Percentiles rank a stretch among this genome's conserved stretches.
Conservation (phyloP, 2,888 invertebrate species). For the Drosophila cognata region DNA sequence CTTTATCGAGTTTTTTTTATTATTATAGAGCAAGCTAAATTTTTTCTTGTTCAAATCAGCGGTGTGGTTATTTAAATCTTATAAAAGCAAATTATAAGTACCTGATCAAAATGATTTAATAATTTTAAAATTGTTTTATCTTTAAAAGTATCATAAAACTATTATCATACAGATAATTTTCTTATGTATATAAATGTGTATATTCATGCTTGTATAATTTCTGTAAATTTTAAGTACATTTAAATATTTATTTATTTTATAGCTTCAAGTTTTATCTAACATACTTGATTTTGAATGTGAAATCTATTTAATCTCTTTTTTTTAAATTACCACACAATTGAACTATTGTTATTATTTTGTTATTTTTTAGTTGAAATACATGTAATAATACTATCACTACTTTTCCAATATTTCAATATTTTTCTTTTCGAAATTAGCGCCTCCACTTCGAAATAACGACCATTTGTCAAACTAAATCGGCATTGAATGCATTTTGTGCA, state of each 20-base stretch:
- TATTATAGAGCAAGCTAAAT: fast-evolving
- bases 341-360: neutral
- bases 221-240: no score
- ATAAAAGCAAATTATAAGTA: neutral
- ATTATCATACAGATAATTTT: neutral
- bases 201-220: neutral
- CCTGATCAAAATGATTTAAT: neutral
- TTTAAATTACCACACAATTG: no score
- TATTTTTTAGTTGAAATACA: neutral
- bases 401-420: constrained; percentile 1
- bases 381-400: neutral
- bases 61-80: fast-evolving
- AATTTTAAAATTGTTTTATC: neutral
- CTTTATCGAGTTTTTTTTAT: neutral
- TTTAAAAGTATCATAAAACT: neutral
- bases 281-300: neutral
- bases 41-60: neutral
- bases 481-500: constrained; percentile 12
- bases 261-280: neutral
- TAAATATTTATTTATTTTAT: neutral
- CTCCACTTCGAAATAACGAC: constrained; percentile 1
- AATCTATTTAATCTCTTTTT: neutral
- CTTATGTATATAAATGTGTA: no score
- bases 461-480: constrained; percentile 38
- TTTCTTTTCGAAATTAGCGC: constrained; percentile 31